phyloP scores from a whole-genome alignment of 2,888 invertebrate genomes.

The Ophion costatus region DNA sequence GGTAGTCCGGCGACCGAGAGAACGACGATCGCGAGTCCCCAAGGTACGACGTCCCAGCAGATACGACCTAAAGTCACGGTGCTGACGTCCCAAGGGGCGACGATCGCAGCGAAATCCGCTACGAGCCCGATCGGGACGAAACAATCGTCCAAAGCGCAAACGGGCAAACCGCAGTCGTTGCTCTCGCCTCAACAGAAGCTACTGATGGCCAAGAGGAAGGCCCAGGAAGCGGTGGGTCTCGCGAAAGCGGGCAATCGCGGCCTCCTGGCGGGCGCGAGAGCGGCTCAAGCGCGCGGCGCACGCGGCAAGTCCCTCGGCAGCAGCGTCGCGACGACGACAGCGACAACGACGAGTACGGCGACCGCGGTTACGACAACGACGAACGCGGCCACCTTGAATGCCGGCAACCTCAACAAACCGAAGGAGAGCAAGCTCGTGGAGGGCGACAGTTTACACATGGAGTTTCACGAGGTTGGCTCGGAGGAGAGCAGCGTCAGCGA shows the following conservation, averaged over 20 bases:
- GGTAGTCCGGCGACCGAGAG: slow-evolving; percentile 44
- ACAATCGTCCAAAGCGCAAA: slow-evolving; percentile 73
- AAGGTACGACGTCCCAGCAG: slow-evolving; percentile 69
- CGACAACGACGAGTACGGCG: slow-evolving; percentile 9
- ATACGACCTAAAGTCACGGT: slow-evolving; percentile 77
- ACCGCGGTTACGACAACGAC: slow-evolving; percentile 13
- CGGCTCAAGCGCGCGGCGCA: slow-evolving; percentile 67
- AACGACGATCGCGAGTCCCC: slow-evolving; percentile 67
- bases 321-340: slow-evolving; percentile 10
- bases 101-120: slow-evolving; percentile 73
- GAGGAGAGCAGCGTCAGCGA: slow-evolving; percentile 85
- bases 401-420: slow-evolving; percentile 72
- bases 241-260: slow-evolving; percentile 75
- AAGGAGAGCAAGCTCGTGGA: slow-evolving; percentile 83
- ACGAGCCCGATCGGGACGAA: slow-evolving; percentile 70
- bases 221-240: slow-evolving; percentile 80
- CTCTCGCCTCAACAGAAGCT: slow-evolving; percentile 81
- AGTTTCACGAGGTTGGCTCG: slow-evolving; percentile 82
- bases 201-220: slow-evolving; percentile 81
- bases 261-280: slow-evolving; percentile 71
- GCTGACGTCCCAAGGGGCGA: slow-evolving; percentile 72
- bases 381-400: slow-evolving; percentile 40
- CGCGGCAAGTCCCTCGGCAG: slow-evolving; percentile 70
- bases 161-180: slow-evolving; percentile 73
- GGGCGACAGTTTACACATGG: slow-evolving; percentile 83